These are phyloP conservation scores for Vultur gryphus DNA, from an alignment of 2,797 vertebrate species.

Conservation along the genomic window DNA sequence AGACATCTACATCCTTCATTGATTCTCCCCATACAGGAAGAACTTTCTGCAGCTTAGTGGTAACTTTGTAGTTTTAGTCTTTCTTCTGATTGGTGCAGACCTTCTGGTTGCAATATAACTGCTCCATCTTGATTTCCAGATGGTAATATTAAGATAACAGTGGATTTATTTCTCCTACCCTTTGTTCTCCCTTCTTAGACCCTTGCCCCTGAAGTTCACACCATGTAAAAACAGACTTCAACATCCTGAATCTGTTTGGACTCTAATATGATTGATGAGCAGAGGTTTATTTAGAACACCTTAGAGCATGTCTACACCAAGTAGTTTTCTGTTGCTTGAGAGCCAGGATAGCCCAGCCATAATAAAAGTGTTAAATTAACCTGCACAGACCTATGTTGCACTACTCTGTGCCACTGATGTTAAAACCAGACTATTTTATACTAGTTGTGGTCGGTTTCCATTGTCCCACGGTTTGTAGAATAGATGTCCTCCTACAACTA, in stretches of 20 bases:
- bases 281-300: neutral
- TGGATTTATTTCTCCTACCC: neutral
- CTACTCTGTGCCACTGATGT: neutral
- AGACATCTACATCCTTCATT: rapidly evolving
- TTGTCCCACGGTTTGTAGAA: neutral
- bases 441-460: neutral
- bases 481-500: neutral
- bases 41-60: neutral
- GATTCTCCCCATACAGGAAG: neutral
- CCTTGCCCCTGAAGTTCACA: neutral
- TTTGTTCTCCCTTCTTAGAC: neutral
- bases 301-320: neutral
- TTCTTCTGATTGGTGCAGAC: neutral
- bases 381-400: neutral
- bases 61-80: neutral
- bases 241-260: neutral
- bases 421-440: neutral
- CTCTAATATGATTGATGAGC: neutral
- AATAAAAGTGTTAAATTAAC: neutral
- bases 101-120: neutral
- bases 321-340: neutral
- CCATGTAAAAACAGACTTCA: neutral
- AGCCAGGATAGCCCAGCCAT: neutral
- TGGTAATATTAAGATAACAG: neutral
- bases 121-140: neutral